Evolutionary conservation across 2,113 vertebrate genomes (phyloP).

Genomic region (Larimichthys polyactis): DNA sequence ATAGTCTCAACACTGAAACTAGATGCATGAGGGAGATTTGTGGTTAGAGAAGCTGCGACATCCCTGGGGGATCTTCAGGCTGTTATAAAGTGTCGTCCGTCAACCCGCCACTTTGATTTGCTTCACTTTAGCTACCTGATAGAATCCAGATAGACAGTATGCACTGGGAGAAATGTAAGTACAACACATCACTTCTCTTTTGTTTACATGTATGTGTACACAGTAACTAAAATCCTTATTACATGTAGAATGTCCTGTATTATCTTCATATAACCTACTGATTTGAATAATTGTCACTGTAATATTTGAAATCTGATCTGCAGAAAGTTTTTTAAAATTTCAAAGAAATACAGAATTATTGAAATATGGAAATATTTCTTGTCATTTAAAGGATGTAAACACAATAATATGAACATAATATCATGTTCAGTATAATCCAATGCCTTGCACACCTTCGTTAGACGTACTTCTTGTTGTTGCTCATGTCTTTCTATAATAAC

Average conservation of each 20-base stretch:
- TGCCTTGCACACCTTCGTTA: not conserved
- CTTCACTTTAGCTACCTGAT: slow-evolving; percentile 24
- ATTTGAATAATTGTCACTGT: not conserved
- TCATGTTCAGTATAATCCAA: not conserved
- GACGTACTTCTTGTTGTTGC: not conserved
- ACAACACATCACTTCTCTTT: slow-evolving; percentile 30
- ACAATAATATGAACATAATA: not conserved
- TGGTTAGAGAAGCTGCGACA: slow-evolving; percentile 68
- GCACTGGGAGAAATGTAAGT: slow-evolving; percentile 88
- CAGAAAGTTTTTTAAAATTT: not conserved
- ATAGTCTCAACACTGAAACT: slow-evolving; percentile 51
- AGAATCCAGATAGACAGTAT: slow-evolving; percentile 58
- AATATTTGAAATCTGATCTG: not conserved
- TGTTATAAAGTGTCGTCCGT: slow-evolving; percentile 74
- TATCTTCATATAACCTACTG: not conserved
- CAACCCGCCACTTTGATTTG: slow-evolving; percentile 63
- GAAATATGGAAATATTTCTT: not conserved
- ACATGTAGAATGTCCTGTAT: not conserved
- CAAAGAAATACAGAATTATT: not conserved
- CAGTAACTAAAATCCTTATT: not conserved
- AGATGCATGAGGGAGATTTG: slow-evolving; percentile 59
- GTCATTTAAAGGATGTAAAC: not conserved
- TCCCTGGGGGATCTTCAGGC: slow-evolving; percentile 73
- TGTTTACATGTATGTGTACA: not conserved
- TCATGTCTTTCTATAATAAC: not conserved